Base-by-base conservation (phyloP, 1,140 invertebrate species). In the Notospermus geniculatus region DNA sequence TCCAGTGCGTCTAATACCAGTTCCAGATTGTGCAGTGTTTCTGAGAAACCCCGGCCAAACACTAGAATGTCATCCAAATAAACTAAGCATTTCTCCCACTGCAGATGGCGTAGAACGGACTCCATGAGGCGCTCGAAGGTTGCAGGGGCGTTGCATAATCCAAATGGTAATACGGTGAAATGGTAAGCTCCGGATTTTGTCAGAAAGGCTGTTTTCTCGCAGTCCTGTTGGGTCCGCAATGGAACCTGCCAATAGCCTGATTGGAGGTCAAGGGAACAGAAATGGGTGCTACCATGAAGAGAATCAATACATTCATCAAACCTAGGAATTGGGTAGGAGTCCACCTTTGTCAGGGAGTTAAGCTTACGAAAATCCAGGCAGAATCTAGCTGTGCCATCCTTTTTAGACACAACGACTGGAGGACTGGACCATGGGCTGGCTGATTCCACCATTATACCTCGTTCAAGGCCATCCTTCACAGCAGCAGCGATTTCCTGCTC, bases 221-320 rank as follows among this genome's bases (percentile, higher is more conserved):
- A 72, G 54, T 76, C 73, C 2, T 68, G 57, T 17, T 59, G 13
- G 7, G 74, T 54, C n/a, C n/a, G n/a, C 17, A 85, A 57, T 32
- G 54, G 54, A 4, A 84, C 67, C 57, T 83, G 83, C 78, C 78
- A 80, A 54, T 70, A 77, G 5, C 77, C 76, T 11, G 17, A 41
- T 41, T 58, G 63, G 25, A 74, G 54, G 36, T 74, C 70, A 13
- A 71, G 15, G 2, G 41, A 56, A 5, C 62, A 70, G 46, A 67
- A 74, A n/a, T 59, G 68, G 27, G 56, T 63, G 9, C 63, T 29
- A 7, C 64, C 55, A 27, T 57, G 58, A 45, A 70, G 54, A 15
- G 62, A 36, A 9, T 59, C 55, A 7, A 77, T 36, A 0, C 67
- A 65, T 45, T 76, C 74, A 45, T 73, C 73, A 50, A 73, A 69